Evolutionary conservation across 2,797 vertebrate genomes (phyloP).

Genomic region (Meda fulgida): DNA sequence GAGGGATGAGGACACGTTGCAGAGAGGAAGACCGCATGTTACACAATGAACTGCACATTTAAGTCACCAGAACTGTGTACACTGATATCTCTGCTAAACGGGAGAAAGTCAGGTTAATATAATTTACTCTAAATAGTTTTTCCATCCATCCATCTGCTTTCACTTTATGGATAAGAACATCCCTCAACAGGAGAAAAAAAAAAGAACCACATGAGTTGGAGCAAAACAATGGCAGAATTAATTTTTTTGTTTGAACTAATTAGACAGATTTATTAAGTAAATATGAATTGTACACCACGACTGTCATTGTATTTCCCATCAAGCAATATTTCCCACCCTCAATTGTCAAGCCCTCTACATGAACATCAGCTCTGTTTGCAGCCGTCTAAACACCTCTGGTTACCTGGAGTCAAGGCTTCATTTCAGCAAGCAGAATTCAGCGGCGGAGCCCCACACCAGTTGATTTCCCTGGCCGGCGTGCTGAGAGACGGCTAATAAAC

Average conservation of each 20-base stretch:
- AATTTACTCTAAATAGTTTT: neutral
- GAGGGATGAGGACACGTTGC: neutral
- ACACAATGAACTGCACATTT: too few species aligned
- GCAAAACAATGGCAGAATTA: neutral
- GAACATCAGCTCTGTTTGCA: constrained; percentile 18
- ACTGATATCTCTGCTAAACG: neutral
- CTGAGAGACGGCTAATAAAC: constrained; percentile 39
- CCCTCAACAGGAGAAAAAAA: neutral
- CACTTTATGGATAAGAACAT: neutral
- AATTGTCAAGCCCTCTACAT: neutral
- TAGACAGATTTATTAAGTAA: neutral
- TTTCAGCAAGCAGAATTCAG: constrained; percentile 29
- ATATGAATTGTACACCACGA: neutral
- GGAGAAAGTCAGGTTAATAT: neutral
- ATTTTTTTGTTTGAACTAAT: neutral
- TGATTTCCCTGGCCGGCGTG: constrained; percentile 34
- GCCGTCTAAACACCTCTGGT: constrained; percentile 16
- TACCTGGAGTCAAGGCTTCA: constrained; percentile 25
- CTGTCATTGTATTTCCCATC: neutral
- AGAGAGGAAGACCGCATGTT: neutral
- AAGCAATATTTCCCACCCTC: constrained; percentile 18
- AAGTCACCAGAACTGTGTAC: neutral
- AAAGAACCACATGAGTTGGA: neutral
- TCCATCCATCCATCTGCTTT: neutral
- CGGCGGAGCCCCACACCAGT: neutral